A percentile compares a stretch with the other conserved stretches of the same genome.
phyloP scores from a whole-genome alignment of 2,888 invertebrate genomes.

The Syrphus vitripennis region DNA sequence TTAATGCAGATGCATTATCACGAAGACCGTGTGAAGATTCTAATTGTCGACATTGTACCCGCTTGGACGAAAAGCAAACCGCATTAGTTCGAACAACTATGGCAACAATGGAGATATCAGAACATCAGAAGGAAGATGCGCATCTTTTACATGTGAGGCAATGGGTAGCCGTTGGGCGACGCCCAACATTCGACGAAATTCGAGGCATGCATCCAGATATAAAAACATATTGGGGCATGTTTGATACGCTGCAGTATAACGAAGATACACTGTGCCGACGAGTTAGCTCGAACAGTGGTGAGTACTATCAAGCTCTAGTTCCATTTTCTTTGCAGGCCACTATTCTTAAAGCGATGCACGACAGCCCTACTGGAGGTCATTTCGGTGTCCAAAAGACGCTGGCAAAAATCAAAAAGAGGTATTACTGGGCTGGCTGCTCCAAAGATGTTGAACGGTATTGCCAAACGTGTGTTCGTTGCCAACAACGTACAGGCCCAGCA shows the following conservation, averaged over 20 bases:
- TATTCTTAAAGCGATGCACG: too few relatives aligned
- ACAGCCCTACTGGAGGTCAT: slow-evolving; percentile 13
- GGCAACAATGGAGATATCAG: slow-evolving; percentile 3
- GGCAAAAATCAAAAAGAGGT: not conserved
- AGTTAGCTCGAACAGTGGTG: slow-evolving; percentile 32
- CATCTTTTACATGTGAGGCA: not conserved
- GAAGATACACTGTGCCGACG: not conserved
- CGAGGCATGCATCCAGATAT: not conserved
- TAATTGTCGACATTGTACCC: not conserved
- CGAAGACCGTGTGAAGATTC: not conserved
- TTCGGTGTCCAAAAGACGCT: not conserved
- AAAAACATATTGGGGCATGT: not conserved
- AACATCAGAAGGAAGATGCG: not conserved
- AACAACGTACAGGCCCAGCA: not conserved
- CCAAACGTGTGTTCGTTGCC: not conserved
- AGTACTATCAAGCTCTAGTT: not conserved
- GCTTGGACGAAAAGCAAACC: not conserved
- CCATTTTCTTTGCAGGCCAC: too few relatives aligned
- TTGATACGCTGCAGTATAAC: not conserved
- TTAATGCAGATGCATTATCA: slow-evolving; percentile 53
- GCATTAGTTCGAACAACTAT: not conserved
- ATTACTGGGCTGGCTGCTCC: not conserved
- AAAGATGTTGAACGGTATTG: not conserved
- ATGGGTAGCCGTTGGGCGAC: not conserved
- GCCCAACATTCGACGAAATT: not conserved